Base-by-base conservation (phyloP, 2,797 vertebrate species). In the Apogon hyalosoma region DNA sequence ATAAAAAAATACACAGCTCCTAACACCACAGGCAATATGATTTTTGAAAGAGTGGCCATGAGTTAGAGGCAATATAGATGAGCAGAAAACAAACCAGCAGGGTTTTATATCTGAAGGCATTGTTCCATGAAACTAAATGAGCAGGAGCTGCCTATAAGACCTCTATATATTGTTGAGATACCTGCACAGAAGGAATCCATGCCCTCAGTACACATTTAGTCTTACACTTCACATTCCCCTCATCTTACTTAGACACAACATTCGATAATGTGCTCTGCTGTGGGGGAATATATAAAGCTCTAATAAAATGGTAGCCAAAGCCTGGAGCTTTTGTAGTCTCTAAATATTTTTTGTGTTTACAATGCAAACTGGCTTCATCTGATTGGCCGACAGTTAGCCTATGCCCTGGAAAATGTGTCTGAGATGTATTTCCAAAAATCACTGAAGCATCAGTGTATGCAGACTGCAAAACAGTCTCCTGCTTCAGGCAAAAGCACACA, bases 311-410 rank as follows among this genome's bases (percentile, higher is more conserved):
- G 51, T 9, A 78, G 9, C 57, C 11, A 68, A 57, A 64, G 21
- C 14, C 28, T 40, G 18, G 10, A 75, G 61, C 53, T 14, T 66
- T 39, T 67, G 54, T 69, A 41, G 53, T 15, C 45, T 41, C 38
- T 21, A 18, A 60, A 53, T 68, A 19, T 75, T 73, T 62, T 33
- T 16, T 80, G 14, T 64, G 73, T 74, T 71, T 49, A 67, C 36
- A 84, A 24, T 84, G 51, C 46, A 83, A 86, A 82, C 75, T 39
- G 69, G 42, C 55, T 73, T 66, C 42, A 67, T 15, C 60, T 71
- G 19, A 21, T 69, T 63, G 56, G 48, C 49, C 59, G 58, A 83
- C 54, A 47, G 60, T 64, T 69, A 13, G 41, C 41, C 41, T 42
- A 71, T 43, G 39, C 31, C 41, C 53, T 54, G 5, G 47, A 81